Base-by-base conservation (phyloP, 1,140 invertebrate species). In the Hestina assimilis region DNA sequence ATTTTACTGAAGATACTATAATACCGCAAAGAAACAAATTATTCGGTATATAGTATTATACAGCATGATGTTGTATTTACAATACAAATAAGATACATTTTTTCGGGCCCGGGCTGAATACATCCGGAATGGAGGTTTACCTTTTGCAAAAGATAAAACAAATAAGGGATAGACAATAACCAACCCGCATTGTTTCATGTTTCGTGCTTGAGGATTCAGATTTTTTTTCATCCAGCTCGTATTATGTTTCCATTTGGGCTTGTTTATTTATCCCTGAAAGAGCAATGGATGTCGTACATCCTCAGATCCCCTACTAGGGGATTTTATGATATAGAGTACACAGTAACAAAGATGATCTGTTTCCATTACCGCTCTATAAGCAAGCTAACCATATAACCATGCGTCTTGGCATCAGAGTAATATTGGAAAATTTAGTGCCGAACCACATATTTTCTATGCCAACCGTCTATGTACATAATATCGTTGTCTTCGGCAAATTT, bases 211-310 rank as follows among this genome's bases (percentile, higher is more conserved):
- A 57, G 69, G 72, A 74, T 70, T 69, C 62, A 70, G 66, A 71
- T 72, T 67, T 75, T 56, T n/a, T 63, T 64, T 73, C 56, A 63
- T 72, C 57, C 69, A 68, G 55, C 48, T 66, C 63, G 59, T 79
- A 82, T 86, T 78, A 76, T 79, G 75, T 77, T 81, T 81, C 80
- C 69, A 83, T 86, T 79, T 79, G 64, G 71, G 66, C 62, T 70
- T 79, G 77, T 79, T 76, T 76, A 77, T 69, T 76, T 72, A 79
- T 75, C 77, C 71, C 69, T 78, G 65, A 51, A 68, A 68, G 63
- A 64, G 59, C 68, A 54, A 45, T 70, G 63, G 70, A 45, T 66
- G 67, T 42, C 68, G 69, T 64, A 31, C n/a, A 46, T 59, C 58
- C 64, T 71, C 46, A 54, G 26, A 51, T 43, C 54, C 48, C 33